Percentiles rank a stretch among this genome's conserved stretches.
phyloP scores from a whole-genome alignment of 2,888 invertebrate genomes.

The Elegia similella region DNA sequence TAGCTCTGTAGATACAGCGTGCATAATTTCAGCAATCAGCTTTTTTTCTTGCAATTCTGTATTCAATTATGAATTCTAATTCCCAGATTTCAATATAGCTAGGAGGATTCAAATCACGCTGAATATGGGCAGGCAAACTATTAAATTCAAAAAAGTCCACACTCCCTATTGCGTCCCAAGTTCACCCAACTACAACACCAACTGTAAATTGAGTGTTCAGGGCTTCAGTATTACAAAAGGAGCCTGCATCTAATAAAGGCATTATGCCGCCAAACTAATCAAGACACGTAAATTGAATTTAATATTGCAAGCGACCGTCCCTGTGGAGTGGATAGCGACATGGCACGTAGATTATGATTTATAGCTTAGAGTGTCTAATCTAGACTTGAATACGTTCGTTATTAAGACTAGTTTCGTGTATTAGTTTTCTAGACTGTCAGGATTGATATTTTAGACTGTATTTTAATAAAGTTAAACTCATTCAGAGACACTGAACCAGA shows the following conservation, averaged over 20 bases:
- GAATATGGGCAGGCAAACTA: no score
- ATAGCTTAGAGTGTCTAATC: slow-evolving; percentile 17
- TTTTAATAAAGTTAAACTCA: no score
- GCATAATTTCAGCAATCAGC: no score
- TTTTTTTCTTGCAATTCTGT: no score
- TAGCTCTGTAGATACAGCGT: no score
- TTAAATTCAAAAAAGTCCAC: no score
- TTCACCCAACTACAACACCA: neutral
- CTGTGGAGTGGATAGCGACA: slow-evolving; percentile 18
- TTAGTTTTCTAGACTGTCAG: neutral
- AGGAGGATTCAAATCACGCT: no score
- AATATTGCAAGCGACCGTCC: slow-evolving; percentile 59
- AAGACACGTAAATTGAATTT: slow-evolving; percentile 71
- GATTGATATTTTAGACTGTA: neutral
- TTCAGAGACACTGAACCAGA: no score
- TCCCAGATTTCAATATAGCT: no score
- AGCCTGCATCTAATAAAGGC: slow-evolving; percentile 49
- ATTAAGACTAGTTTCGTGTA: slow-evolving; percentile 6
- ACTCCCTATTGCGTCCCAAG: no score
- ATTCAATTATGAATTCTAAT: no score
- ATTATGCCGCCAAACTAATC: slow-evolving; percentile 66
- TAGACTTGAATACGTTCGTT: slow-evolving; percentile 11
- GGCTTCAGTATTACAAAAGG: slow-evolving; percentile 34
- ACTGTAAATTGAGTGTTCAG: slow-evolving; percentile 7
- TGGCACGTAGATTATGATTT: slow-evolving; percentile 26